Conservation (phyloP, 30 jellyfish, hydroid and myxozoan genomes). For the Cassiopea andromeda region DNA sequence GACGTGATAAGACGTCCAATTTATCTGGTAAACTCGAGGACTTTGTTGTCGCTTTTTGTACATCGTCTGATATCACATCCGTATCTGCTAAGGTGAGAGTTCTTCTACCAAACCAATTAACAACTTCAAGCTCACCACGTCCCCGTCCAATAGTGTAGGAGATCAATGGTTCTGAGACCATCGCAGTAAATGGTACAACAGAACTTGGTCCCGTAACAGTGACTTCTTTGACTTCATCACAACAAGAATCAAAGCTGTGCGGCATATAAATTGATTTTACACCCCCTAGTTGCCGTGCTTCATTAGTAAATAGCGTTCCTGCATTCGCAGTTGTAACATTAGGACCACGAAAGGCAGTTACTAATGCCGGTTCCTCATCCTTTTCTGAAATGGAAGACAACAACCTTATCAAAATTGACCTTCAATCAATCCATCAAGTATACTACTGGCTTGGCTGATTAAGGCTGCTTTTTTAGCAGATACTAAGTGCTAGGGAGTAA, state of each 20-base stretch:
- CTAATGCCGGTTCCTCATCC: conserved; percentile 50
- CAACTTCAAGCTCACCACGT: conserved; percentile 79
- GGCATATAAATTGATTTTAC: conserved; percentile 42
- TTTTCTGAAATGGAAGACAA: too few relatives aligned
- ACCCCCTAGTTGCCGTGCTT: conserved; percentile 35
- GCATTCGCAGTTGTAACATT: conserved; percentile 51
- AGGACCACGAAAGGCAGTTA: conserved; percentile 71
- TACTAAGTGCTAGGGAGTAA: too few relatives aligned
- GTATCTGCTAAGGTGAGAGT: conserved; percentile 24
- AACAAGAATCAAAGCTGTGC: not conserved
- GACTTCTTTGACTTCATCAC: conserved; percentile 6
- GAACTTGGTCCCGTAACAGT: conserved; percentile 1
- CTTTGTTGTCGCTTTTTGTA: not conserved
- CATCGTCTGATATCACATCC: conserved; percentile 3
- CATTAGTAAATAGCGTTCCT: conserved; percentile 41
- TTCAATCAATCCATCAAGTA: not conserved
- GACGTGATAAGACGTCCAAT: conserved; percentile 34
- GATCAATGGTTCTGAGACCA: conserved; percentile 48
- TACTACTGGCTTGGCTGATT: too few relatives aligned
- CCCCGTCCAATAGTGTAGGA: conserved; percentile 72
- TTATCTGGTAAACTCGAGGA: conserved; percentile 34
- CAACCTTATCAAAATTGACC: too few relatives aligned
- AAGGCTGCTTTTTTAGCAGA: too few relatives aligned
- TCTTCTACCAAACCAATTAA: conserved; percentile 73
- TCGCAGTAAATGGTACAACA: not conserved